These are phyloP conservation scores for Augiades crinisus DNA, from an alignment of 2,888 invertebrate genomes.

Conservation along the genomic window DNA sequence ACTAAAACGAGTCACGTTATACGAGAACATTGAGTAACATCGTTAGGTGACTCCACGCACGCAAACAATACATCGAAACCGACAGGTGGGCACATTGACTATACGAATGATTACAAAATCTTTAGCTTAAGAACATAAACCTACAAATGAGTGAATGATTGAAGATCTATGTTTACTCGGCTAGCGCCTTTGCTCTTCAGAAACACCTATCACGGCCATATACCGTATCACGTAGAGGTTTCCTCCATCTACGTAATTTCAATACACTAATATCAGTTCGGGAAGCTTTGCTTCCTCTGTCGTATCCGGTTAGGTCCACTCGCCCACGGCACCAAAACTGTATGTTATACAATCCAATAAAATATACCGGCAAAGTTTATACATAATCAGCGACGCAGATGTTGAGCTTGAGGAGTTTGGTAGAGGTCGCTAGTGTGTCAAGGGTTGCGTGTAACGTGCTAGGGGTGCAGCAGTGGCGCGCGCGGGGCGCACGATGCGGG, in stretches of 20 bases:
- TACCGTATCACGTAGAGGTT: neutral
- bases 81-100: conserved; percentile 75
- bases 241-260: conserved; percentile 26
- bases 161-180: conserved; percentile 41
- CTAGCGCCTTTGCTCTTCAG: conserved; percentile 35
- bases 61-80: conserved; percentile 52
- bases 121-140: conserved; percentile 47
- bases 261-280: conserved; percentile 35
- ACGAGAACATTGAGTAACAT: conserved; percentile 33
- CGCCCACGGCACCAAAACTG: conserved; percentile 4
- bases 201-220: neutral
- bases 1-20: conserved; percentile 34
- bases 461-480: neutral
- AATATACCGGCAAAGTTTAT: no score
- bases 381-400: no score
- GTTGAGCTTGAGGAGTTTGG: no score
- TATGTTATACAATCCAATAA: no score
- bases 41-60: conserved; percentile 43
- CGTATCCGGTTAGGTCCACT: conserved; percentile 10
- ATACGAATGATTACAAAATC: conserved; percentile 51
- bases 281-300: conserved; percentile 27
- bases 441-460: neutral
- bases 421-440: no score
- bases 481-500: conserved; percentile 1
- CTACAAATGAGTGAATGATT: conserved; percentile 40